Base-by-base conservation (phyloP, 1,140 invertebrate species). In the Aphaenogaster ashmeadi region DNA sequence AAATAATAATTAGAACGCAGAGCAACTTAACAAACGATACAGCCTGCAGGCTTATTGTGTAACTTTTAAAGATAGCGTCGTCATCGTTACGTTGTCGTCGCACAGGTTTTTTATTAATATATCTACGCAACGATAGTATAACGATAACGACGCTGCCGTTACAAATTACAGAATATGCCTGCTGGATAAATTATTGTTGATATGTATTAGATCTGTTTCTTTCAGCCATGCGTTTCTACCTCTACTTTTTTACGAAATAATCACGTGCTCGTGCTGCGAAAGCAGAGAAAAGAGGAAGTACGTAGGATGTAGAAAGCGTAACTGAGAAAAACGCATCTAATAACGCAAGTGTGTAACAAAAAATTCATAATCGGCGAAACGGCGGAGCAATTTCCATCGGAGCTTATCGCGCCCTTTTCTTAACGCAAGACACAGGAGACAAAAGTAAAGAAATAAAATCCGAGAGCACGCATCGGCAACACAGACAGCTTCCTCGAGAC, bases 311-410 rank as follows among this genome's bases (percentile, higher is more conserved):
- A 58, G 21, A 58, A 47, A 74, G 21, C 62, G n/a, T 80, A 80
- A 72, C 80, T 71, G 64, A 74, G 36, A 72, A 44, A 13, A 50
- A 60, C 38, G 74, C 15, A 21, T 56, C 50, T 47, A 74, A 60
- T 11, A 44, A 74, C 4, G n/a, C 18, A 60, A 9, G 1, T 15
- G 0, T 81, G 0, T 27, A 27, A 64, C 27, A 64, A 27, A 47
- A 67, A 21, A 38, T 66, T n/a, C 38, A 41, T 64, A 9, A 50
- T 50, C 44, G n/a, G 64, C 18, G 11, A 47, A 33, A 36, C 27
- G 33, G 11, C 44, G 9, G 15, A 33, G 4, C 8, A 69, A 69
- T 15, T 27, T 72, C 13, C 3, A 15, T 15, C n/a, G 4, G 36
- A 66, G 38, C 3, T 67, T 38, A n/a, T 52, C 15, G 15, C n/a